Base-by-base conservation (phyloP, 2,888 invertebrate species). In the Nowickia ferox region DNA sequence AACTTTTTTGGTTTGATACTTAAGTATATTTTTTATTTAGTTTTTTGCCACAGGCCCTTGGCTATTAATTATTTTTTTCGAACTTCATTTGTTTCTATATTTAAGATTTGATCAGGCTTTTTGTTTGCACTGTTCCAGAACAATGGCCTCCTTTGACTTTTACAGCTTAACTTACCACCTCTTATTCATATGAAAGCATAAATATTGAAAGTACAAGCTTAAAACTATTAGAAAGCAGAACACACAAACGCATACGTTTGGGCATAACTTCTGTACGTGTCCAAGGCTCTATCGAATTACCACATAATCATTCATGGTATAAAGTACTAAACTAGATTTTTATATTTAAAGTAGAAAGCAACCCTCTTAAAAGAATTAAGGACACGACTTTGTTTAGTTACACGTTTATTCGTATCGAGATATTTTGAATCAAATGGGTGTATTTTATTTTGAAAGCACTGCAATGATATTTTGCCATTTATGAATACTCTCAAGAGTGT, bases 301-400 rank as follows among this genome's bases (percentile, higher is more conserved):
- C 81, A 85, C 53, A 71, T 71, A 81, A 81, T 84, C 75, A 86
- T 84, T 84, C 71, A 72, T 83, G 74, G 78, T 77, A 84, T 53
- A 80, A 76, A 84, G 87, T 89, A 88, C 91, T 89, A 87, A 89
- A 88, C 84, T 87, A 82, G 89, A 90, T 87, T 88, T 68, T 53
- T 57, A 38, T 22, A 44, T 78, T 42, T 30, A 57, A 48, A 46
- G 17, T 42, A 63, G 22, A 68, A 57, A 65, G 55, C 59, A 77
- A 82, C 85, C 81, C 69, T 48, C 74, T 59, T 22, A 59, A 63
- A 46, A 72, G 55, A 59, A 59, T 68, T 61, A 68, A 63, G 59
- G 66, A 40, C 65, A 72, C 66, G 57, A 40, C 61, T 69, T 68
- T 68, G 13, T 38, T 46, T 15, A 44, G 61, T 53, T 71, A 30